Evolutionary conservation across 2,888 invertebrate species (phyloP), one percentile per base, ranked within the genome.

Genomic region (Drosophila percnosoma): DNA sequence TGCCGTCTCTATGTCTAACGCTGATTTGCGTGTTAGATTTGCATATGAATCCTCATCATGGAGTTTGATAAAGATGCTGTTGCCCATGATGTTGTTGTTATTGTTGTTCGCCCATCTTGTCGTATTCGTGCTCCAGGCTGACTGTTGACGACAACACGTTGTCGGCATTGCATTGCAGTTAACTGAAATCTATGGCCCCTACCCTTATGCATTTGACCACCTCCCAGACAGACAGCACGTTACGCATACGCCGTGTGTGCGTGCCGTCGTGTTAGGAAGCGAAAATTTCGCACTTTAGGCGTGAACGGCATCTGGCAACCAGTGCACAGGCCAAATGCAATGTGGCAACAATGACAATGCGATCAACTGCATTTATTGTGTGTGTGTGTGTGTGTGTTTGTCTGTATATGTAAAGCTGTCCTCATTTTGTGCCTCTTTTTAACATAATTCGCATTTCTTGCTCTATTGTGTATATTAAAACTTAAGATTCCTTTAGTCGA

Each of bases 11-110:
- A 38, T 65, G 57, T 75, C 75, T 78, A 80, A 71, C 76, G 79
- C 68, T 87, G 87, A 87, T 76, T 89, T 83, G 78, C 78, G 86
- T 66, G 70, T 60, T 55, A 80, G 64, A 86, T 83, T 84, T 79
- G 76, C 89, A 89, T 85, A 76, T 74, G 86, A 76, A 78, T 82
- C 59, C 71, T 77, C 73, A 83, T 90, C 82, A 87, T 90, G 78
- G 78, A 61, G 82, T 72, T 73, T 68, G 62, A 70, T 80, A 69
- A 69, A 71, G 83, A 80, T 29, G 72, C 54, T 59, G 64, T 31
- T 51, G 64, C 45, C 49, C 55, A 61, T 59, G 73, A 54, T 62
- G 42, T 45, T 53, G 60, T 38, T 61, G 51, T 34, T 18, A 55
- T 49, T 65, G 70, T 24, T 53, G 57, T 24, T 15, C 48, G 21